These are phyloP conservation scores for Synchiropus splendidus DNA, from an alignment of 2,113 vertebrate genomes.

Conservation along the genomic window DNA sequence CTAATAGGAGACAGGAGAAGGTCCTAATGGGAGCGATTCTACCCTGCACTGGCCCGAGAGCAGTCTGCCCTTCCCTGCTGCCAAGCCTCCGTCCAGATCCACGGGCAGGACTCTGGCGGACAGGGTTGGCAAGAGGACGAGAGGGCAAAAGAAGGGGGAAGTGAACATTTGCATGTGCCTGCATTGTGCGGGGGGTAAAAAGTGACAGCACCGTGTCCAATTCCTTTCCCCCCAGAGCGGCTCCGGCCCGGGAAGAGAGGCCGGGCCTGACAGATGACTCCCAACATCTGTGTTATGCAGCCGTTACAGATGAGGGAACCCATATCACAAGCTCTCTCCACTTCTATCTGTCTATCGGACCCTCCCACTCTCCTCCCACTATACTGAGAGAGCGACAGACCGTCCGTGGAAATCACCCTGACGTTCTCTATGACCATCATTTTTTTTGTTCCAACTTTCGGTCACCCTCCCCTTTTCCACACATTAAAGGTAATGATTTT, in stretches of 20 bases:
- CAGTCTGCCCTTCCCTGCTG: constrained; percentile 45
- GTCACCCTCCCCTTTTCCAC: constrained; percentile 27
- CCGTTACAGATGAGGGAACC: constrained; percentile 89
- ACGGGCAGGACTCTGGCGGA: constrained; percentile 77
- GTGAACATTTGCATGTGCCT: constrained; percentile 88
- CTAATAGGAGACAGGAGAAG: constrained; percentile 81
- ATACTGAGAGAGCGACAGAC: constrained; percentile 48
- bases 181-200: constrained; percentile 92
- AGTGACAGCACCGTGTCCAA: constrained; percentile 99
- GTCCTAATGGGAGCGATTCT: constrained; percentile 80
- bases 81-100: constrained; percentile 72
- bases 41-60: constrained; percentile 21
- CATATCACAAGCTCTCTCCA: constrained; percentile 72
- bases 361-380: constrained; percentile 59
- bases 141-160: constrained; percentile 33
- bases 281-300: constrained; percentile 99
- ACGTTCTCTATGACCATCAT: constrained; percentile 55
- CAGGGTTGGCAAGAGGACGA: constrained; percentile 34
- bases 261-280: constrained; percentile 99
- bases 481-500: constrained; percentile 48
- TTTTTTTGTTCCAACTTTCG: constrained; percentile 49
- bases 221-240: constrained; percentile 94
- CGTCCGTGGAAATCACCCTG: constrained; percentile 62
- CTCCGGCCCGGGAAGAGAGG: constrained; percentile 87
- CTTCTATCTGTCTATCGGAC: constrained; percentile 47